Evolutionary conservation across 1,140 invertebrate species (phyloP), one percentile per base, ranked within the genome.

Genomic region (Lysiphlebus fabarum): DNA sequence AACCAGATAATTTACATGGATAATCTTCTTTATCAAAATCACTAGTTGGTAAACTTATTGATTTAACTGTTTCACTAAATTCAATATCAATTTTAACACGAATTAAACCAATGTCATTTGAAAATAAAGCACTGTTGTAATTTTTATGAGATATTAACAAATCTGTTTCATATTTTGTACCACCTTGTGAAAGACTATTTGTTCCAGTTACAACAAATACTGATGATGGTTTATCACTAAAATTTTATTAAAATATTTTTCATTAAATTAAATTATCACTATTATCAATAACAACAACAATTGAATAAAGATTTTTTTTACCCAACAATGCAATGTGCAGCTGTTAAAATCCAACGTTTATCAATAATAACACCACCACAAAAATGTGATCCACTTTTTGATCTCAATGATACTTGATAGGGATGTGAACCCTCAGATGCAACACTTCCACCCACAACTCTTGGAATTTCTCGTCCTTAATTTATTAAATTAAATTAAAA

Each of bases 281-380:
- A 36, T 7, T 3, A 8, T 11, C 1, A 43, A 43, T 55, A n/a
- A 42, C 8, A 2, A 6, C 8, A 33, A 0, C 2, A 8, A 17
- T 33, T 49, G 8, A 26, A 49, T 6, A 7, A 17, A 45, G 7
- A 36, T 7, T 11, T 14, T 49, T 34, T 45, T 66, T 64, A 71
- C 70, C 45, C 36, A 4, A 45, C 40, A 26, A 68, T 33, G 47
- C 83, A 84, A 62, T 85, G 83, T 9, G 82, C 82, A 8, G 83
- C 83, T 1, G 83, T 83, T 6, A 84, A 61, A 12, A 84, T 74
- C 68, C 70, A 83, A 60, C 74, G 67, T 4, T 61, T 59, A 12
- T 75, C 76, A 14, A 84, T 69, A 6, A 85, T 79, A 3, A 82
- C 81, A 8, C 81, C 83, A 0, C 82, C 82, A 58, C 83, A 85